A percentile compares a stretch with the other conserved stretches of the same genome.
These are phyloP conservation scores for Danio jaintianensis DNA, from an alignment of 2,797 vertebrate genomes.

Conservation along the genomic window DNA sequence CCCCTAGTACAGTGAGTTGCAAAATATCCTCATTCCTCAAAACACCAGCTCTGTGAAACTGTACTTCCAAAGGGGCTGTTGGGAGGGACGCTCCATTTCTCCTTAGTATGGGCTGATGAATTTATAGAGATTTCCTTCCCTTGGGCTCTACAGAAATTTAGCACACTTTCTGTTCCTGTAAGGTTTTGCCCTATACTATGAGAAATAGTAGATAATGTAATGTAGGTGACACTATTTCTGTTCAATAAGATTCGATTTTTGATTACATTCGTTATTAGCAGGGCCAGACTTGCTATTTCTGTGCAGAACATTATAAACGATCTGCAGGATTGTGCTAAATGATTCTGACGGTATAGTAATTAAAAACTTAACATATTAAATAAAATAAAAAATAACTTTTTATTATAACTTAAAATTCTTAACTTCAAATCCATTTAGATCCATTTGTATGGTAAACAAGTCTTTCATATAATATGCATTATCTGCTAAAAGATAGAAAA, in stretches of 20 bases:
- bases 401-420: too few species aligned
- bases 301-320: too few species aligned
- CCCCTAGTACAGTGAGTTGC: not conserved
- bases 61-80: not conserved
- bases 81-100: not conserved
- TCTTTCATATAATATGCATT: too few species aligned
- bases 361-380: too few species aligned
- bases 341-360: too few species aligned
- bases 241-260: not conserved
- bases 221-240: not conserved
- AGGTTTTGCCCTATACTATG: not conserved
- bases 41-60: not conserved
- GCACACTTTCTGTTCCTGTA: not conserved
- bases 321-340: too few species aligned
- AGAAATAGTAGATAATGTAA: not conserved
- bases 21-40: slow-evolving; percentile 1
- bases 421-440: too few species aligned
- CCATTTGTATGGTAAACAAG: too few species aligned
- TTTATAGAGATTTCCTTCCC: slow-evolving; percentile 4
- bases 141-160: not conserved
- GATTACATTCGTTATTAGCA: too few species aligned
- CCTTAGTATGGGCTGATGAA: not conserved
- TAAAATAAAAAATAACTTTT: too few species aligned
- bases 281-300: too few species aligned
- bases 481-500: too few species aligned